Evolutionary conservation across 2,113 vertebrate genomes (phyloP), one percentile per base, ranked within the genome.

Genomic region (Eidolon helvum): DNA sequence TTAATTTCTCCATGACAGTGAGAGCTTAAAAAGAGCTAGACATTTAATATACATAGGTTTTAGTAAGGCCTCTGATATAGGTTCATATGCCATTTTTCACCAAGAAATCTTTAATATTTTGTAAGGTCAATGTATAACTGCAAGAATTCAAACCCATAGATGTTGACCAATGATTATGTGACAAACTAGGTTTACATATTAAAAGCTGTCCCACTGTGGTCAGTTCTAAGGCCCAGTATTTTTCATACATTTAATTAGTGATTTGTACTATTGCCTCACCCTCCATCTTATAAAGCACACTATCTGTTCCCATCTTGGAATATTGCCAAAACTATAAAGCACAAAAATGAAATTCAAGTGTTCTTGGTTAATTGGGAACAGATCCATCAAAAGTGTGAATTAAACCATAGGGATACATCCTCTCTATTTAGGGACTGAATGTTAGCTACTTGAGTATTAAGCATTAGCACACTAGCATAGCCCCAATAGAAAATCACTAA

Each of bases 291-390:
- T 92, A 40, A 48, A 94, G 66, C 77, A 63, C 24, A 53, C n/a
- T 88, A 43, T 63, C 77, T 53, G 22, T 79, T 96, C 57, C 57
- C 61, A 79, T 93, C 48, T 38, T 94, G 87, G 68, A 97, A 97
- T 38, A 45, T 45, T 90, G 87, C 89, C 96, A 97, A 30, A 4
- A 48, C 40, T 69, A 71, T 21, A 79, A 63, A 15, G 15, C 69
- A 80, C 18, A 96, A 55, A 72, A 86, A 59, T 55, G n/a, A 68
- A 92, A 95, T 91, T 80, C 87, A 92, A 79, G 45, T 84, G 48
- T 61, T 61, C 61, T 45, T 92, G 90, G 65, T 66, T 95, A 87
- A 90, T 33, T 97, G 80, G 38, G 30, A 90, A 96, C 19, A 65
- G 35, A 19, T 75, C 11, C 59, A 74, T 93, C 72, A 84, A 65